Evolutionary conservation across 2,888 invertebrate species (phyloP), one percentile per base, ranked within the genome.

Genomic region (Tachina fera): DNA sequence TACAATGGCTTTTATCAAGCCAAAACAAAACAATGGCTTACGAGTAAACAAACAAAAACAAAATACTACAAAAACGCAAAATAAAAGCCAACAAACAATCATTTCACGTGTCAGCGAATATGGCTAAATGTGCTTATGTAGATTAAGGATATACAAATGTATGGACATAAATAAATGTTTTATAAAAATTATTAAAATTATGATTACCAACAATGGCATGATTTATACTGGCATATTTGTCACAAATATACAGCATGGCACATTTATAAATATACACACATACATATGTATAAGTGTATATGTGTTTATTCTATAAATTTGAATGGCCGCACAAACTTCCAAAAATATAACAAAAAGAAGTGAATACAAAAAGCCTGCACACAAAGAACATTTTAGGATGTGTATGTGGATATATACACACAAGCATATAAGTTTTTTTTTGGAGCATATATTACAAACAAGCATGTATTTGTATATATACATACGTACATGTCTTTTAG

Each of bases 141-240:
- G 63, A 84, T 86, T 86, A 80, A 31, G 31, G 5, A 31, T 6
- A 31, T 31, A 31, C 31, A 6, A 6, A 31, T 31, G 31, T 31
- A 31, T 74, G 74, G 43, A 19, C 60, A 79, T 68, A 68, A 45
- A 83, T 71, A 60, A 76, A 76, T 82, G 70, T 67, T 87, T 86
- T 88, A 68, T 65, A 74, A 70, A 85, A 83, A 84, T 88, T 87
- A 87, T 87, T 83, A 88, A 86, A 88, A 88, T 88, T 88, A 87
- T 88, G 87, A 87, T 87, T 87, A 80, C 87, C 83, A 86, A 85
- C 88, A 87, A 88, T 88, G 87, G 71, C 84, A 78, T 88, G 87
- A 88, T 87, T 88, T 88, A 87, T 88, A 86, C 70, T 87, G 87
- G 87, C 87, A 87, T 87, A 85, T 87, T 82, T 86, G 88, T 83